phyloP scores from a whole-genome alignment of 2,797 vertebrate genomes.

The Falco berigora region DNA sequence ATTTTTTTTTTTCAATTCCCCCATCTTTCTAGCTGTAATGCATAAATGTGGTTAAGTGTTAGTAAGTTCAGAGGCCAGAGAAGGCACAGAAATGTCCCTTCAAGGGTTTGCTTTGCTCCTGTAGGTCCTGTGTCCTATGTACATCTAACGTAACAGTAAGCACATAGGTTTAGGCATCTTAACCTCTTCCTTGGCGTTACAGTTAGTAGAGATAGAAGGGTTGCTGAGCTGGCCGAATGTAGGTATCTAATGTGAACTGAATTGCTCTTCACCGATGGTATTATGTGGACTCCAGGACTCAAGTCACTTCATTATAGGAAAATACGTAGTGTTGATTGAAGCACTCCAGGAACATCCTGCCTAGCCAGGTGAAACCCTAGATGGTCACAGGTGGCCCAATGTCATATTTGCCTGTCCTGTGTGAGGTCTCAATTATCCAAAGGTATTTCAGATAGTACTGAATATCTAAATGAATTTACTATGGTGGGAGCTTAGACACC shows the following conservation, averaged over 20 bases:
- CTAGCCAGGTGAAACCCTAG: not conserved
- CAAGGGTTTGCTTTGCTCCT: not conserved
- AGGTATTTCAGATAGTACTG: not conserved
- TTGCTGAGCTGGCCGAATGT: not conserved
- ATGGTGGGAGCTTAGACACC: not conserved
- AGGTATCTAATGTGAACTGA: not conserved
- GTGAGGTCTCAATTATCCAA: not conserved
- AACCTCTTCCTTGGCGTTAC: not conserved
- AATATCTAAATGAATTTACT: not conserved
- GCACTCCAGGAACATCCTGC: not conserved
- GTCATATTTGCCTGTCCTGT: not conserved
- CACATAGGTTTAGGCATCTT: not conserved
- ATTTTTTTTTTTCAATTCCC: not conserved
- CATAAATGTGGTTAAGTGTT: not conserved
- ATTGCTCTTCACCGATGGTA: not conserved
- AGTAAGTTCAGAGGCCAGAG: not conserved
- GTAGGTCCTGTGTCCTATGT: not conserved
- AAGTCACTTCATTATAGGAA: not conserved
- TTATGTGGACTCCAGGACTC: not conserved
- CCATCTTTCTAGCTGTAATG: not conserved
- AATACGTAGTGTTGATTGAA: not conserved
- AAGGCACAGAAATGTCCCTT: not conserved
- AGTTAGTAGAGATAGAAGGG: not conserved
- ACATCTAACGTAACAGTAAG: not conserved
- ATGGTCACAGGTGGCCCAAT: not conserved